Percentiles rank a stretch among this genome's conserved stretches.
These are phyloP conservation scores for Lepas anatifera DNA, from an alignment of 2,888 invertebrate genomes.

Conservation along the genomic window DNA sequence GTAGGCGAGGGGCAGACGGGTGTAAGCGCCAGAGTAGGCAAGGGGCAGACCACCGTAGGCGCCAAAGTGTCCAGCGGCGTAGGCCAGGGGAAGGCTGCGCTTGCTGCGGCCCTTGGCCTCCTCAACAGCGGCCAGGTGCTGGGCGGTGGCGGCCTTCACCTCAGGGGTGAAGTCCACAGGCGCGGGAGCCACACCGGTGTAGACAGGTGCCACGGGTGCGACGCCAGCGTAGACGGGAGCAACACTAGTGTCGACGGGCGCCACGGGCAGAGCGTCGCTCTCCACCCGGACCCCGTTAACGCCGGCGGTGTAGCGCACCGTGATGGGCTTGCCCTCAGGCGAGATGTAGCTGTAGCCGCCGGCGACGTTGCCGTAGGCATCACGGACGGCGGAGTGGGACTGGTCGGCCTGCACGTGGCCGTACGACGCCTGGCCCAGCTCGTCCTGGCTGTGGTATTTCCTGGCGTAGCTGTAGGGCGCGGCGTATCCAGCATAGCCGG, in stretches of 20 bases:
- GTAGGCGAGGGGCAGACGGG: constrained; percentile 24
- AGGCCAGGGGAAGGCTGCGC: background rate
- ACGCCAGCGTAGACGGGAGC: constrained; percentile 31
- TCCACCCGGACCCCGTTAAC: constrained; percentile 36
- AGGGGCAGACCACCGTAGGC: constrained; percentile 22
- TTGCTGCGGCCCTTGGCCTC: constrained; percentile 17
- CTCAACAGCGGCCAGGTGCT: constrained; percentile 35
- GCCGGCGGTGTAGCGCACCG: constrained; percentile 37
- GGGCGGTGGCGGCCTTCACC: constrained; percentile 12
- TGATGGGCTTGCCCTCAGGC: constrained; percentile 35
- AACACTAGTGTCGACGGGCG: constrained; percentile 44
- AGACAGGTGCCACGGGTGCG: background rate
- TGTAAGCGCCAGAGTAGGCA: background rate
- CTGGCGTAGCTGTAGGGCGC: constrained; percentile 25
- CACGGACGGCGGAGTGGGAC: constrained; percentile 27
- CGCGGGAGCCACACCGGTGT: background rate
- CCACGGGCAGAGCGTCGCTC: constrained; percentile 39
- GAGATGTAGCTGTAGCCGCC: constrained; percentile 38
- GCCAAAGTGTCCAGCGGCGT: constrained; percentile 28
- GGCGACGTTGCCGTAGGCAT: constrained; percentile 35
- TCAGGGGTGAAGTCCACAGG: constrained; percentile 12
- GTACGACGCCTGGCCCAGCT: constrained; percentile 20
- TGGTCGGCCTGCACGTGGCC: constrained; percentile 24
- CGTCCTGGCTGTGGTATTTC: constrained; percentile 28
- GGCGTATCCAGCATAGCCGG: constrained; percentile 28